A percentile compares a stretch with the other conserved stretches of the same genome.
These are phyloP conservation scores for Meiosimyza decipiens DNA, from an alignment of 2,888 invertebrate species.

Conservation along the genomic window DNA sequence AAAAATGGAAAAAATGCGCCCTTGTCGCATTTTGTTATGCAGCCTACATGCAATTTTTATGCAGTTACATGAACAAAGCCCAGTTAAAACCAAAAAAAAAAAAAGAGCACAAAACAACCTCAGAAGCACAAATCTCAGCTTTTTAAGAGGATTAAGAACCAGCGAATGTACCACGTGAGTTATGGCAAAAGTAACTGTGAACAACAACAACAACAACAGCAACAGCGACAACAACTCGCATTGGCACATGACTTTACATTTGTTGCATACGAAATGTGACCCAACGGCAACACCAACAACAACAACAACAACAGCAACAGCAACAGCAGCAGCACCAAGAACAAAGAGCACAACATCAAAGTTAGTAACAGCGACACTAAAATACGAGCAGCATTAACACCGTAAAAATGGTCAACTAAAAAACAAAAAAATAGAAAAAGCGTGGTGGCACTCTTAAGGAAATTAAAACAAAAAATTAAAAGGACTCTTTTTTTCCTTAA, in stretches of 20 bases:
- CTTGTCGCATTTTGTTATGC: constrained; percentile 15
- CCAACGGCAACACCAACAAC: too few relatives aligned
- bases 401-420: too few relatives aligned
- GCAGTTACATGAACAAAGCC: constrained; percentile 32
- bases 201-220: background rate
- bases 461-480: too few relatives aligned
- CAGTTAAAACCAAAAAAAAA: constrained; percentile 14
- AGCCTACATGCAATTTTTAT: constrained; percentile 24
- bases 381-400: constrained; percentile 14
- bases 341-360: constrained; percentile 19
- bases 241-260: constrained; percentile 22
- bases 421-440: too few relatives aligned
- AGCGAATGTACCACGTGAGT: constrained; percentile 13
- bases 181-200: constrained; percentile 6
- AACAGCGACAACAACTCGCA: background rate
- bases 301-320: constrained; percentile 19
- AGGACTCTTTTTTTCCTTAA: too few relatives aligned
- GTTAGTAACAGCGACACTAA: background rate
- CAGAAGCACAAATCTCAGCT: constrained; percentile 15
- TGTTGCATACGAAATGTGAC: background rate
- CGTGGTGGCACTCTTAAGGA: too few relatives aligned
- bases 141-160: constrained; percentile 28
- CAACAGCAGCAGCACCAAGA: constrained; percentile 13
- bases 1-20: background rate
- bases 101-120: background rate